A percentile compares a stretch with the other conserved stretches of the same genome.
Conservation (phyloP, 2,888 invertebrate species). For the Epistrophella euchroma region DNA sequence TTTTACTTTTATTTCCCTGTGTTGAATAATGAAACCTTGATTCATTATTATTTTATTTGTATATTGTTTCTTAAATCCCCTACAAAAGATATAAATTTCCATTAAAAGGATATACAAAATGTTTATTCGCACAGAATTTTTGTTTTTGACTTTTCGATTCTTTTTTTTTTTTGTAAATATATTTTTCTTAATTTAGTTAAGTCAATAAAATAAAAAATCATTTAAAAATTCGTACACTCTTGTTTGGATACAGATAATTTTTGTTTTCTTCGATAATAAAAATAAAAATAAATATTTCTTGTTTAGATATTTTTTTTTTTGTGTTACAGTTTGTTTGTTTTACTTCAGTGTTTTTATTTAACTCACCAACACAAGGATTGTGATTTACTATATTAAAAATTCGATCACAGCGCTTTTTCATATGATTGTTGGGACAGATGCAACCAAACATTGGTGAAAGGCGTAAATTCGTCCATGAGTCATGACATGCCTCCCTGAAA, state of each 20-base stretch:
- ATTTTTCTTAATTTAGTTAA: slow-evolving; percentile 4
- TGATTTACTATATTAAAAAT: slow-evolving; percentile 95
- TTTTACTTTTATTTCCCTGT: slow-evolving; percentile 64
- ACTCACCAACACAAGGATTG: slow-evolving; percentile 97
- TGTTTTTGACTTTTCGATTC: slow-evolving; percentile 8
- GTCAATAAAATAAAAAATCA: slow-evolving; percentile 1
- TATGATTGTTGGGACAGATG: slow-evolving; percentile 95
- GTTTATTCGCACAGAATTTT: slow-evolving; percentile 60
- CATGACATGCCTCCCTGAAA: slow-evolving; percentile 92
- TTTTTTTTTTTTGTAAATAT: slow-evolving; percentile 2
- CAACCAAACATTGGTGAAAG: slow-evolving; percentile 96
- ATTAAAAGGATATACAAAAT: slow-evolving; percentile 31
- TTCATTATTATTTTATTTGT: slow-evolving; percentile 18
- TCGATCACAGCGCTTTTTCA: slow-evolving; percentile 94
- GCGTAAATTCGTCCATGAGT: slow-evolving; percentile 94
- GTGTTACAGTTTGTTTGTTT: slow-evolving; percentile 26
- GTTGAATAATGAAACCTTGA: slow-evolving; percentile 60
- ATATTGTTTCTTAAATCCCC: slow-evolving; percentile 48
- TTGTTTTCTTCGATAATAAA: slow-evolving; percentile 2
- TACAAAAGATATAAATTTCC: slow-evolving; percentile 61
- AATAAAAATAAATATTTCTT: background rate
- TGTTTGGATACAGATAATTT: background rate
- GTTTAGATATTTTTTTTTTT: slow-evolving; percentile 21
- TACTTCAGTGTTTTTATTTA: slow-evolving; percentile 39
- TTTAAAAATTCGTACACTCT: background rate